Evolutionary conservation across 2,888 invertebrate species (phyloP).

Genomic region (Eulithis testata): DNA sequence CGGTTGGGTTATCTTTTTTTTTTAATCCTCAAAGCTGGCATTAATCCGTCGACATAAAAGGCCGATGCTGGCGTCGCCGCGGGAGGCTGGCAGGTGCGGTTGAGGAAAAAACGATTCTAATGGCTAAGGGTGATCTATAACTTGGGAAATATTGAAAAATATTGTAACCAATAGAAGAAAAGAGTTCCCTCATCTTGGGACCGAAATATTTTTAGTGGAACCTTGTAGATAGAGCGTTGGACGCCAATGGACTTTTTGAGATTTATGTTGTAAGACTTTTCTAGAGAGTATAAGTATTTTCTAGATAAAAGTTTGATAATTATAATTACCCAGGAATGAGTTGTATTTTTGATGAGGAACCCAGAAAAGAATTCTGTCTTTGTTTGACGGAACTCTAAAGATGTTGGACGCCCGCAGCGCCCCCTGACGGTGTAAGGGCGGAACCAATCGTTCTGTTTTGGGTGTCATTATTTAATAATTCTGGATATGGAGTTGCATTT

Average conservation of each 20-base stretch:
- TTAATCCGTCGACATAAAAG: constrained; percentile 70
- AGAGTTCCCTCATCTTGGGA: background rate
- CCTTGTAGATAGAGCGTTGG: too few species aligned
- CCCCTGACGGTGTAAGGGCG: constrained; percentile 52
- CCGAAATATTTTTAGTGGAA: too few species aligned
- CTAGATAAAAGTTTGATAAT: too few species aligned
- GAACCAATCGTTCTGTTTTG: constrained; percentile 60
- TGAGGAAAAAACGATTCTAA: constrained; percentile 47
- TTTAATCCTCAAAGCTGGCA: constrained; percentile 60
- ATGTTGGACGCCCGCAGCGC: constrained; percentile 50
- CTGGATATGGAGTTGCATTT: constrained; percentile 27
- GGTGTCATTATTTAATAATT: constrained; percentile 45
- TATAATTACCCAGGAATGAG: too few species aligned
- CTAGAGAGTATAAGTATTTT: too few species aligned
- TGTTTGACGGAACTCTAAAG: constrained; percentile 45
- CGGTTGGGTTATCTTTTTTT: constrained; percentile 44
- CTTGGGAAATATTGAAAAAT: constrained; percentile 34
- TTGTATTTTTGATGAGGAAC: too few species aligned
- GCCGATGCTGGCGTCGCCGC: constrained; percentile 62
- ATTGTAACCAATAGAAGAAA: constrained; percentile 1
- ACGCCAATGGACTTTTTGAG: too few species aligned
- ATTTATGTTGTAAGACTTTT: too few species aligned
- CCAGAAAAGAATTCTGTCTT: background rate
- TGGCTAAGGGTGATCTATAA: constrained; percentile 42
- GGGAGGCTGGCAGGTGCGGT: constrained; percentile 75